phyloP scores from a whole-genome alignment of 2,113 vertebrate genomes.

The Mus spicilegus region DNA sequence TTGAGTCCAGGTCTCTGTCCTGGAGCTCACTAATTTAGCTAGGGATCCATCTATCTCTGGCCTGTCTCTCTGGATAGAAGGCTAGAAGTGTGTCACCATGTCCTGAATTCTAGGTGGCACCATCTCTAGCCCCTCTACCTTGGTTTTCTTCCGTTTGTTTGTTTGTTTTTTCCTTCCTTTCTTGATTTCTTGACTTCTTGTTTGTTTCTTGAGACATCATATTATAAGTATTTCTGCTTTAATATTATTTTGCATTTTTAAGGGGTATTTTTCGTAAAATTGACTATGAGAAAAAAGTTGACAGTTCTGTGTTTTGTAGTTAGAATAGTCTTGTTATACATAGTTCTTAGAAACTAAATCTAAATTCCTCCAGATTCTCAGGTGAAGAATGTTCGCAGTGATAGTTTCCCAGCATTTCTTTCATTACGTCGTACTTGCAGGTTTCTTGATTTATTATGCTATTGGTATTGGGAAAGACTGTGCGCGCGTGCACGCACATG shows the following conservation, averaged over 20 bases:
- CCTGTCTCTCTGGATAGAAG: background rate
- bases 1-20: background rate
- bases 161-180: too few relatives aligned
- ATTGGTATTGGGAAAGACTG: background rate
- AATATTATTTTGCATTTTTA: slow-evolving; percentile 41
- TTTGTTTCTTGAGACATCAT: background rate
- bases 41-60: background rate
- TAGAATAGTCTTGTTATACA: slow-evolving; percentile 8
- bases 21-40: background rate
- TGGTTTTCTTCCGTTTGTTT: too few relatives aligned
- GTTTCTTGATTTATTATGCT: slow-evolving; percentile 27
- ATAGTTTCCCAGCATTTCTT: background rate
- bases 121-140: background rate
- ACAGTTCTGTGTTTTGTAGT: background rate
- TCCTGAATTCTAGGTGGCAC: background rate
- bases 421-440: background rate
- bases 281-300: background rate
- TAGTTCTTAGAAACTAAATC: background rate
- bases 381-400: background rate
- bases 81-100: background rate
- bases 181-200: background rate
- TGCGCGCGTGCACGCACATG: too few relatives aligned
- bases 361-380: background rate
- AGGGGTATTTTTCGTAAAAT: slow-evolving; percentile 38
- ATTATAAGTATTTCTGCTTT: slow-evolving; percentile 40